These are phyloP conservation scores for Labeo rohita DNA, from an alignment of 2,113 vertebrate genomes.

Conservation along the genomic window DNA sequence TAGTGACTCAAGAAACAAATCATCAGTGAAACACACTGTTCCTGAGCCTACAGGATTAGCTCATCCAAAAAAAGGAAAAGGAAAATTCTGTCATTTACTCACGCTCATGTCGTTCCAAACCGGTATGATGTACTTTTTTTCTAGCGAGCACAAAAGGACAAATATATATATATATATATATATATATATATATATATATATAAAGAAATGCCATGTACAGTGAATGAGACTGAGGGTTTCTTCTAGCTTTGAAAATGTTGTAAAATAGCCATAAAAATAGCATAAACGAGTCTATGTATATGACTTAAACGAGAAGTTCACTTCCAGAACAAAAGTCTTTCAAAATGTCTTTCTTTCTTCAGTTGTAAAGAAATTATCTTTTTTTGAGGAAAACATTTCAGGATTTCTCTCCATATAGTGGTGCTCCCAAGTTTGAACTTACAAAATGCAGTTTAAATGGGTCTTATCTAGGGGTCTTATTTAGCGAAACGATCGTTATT, in stretches of 20 bases:
- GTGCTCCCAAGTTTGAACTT: no score
- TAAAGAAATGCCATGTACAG: not conserved
- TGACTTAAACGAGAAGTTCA: no score
- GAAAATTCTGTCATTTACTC: not conserved
- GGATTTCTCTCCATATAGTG: no score
- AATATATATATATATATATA: not conserved
- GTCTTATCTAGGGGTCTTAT: no score
- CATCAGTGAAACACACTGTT: conserved; percentile 22
- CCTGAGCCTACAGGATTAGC: not conserved
- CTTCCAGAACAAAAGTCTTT: no score
- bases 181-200: no score
- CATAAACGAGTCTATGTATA: not conserved
- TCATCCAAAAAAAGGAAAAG: not conserved
- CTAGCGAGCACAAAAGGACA: not conserved
- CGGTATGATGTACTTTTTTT: not conserved
- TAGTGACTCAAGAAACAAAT: conserved; percentile 39
- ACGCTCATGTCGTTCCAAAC: not conserved
- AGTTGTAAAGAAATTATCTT: no score
- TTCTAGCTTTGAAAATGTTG: not conserved
- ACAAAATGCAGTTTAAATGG: no score
- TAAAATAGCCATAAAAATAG: not conserved
- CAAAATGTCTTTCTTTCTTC: no score
- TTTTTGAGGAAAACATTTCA: no score
- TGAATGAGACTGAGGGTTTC: not conserved
- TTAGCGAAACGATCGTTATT: no score